These are phyloP conservation scores for Maniola hyperantus DNA, from an alignment of 2,888 invertebrate species.

Conservation along the genomic window DNA sequence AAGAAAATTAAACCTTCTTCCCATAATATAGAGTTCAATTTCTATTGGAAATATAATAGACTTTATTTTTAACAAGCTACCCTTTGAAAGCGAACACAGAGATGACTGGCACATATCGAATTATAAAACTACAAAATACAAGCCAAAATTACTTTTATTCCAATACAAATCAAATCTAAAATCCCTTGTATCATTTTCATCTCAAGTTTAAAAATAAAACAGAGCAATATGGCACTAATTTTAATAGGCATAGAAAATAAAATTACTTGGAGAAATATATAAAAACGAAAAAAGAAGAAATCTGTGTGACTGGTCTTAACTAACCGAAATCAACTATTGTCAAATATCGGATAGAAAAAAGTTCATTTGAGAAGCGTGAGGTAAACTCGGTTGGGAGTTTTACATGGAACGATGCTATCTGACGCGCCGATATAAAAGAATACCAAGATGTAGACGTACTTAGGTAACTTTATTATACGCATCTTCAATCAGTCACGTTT, in stretches of 20 bases:
- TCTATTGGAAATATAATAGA: slow-evolving; percentile 12
- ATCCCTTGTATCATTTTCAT: slow-evolving; percentile 11
- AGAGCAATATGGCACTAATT: slow-evolving; percentile 21
- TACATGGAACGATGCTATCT: slow-evolving; percentile 27
- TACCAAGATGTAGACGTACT: not conserved
- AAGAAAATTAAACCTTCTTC: slow-evolving; percentile 2
- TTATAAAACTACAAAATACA: slow-evolving; percentile 29
- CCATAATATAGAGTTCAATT: not conserved
- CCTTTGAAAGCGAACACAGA: slow-evolving; percentile 39
- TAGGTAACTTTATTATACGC: not conserved
- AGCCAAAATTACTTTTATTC: slow-evolving; percentile 8
- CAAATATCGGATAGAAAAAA: slow-evolving; percentile 45
- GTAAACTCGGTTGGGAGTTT: slow-evolving; percentile 29
- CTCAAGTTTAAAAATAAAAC: slow-evolving; percentile 10
- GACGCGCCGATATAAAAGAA: slow-evolving; percentile 12
- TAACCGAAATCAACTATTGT: slow-evolving; percentile 58
- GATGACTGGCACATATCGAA: slow-evolving; percentile 42
- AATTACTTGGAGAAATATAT: slow-evolving; percentile 5
- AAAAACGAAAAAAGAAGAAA: slow-evolving; percentile 42
- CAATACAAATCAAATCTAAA: slow-evolving; percentile 8
- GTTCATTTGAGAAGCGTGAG: slow-evolving; percentile 30
- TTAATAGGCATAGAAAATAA: slow-evolving; percentile 16
- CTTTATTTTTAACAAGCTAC: slow-evolving; percentile 40
- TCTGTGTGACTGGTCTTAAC: slow-evolving; percentile 51
- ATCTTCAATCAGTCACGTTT: slow-evolving; percentile 19